Percentiles rank a stretch among this genome's conserved stretches.
Evolutionary conservation across 2,888 invertebrate species (phyloP).

Genomic region (Hyposoter didymator): DNA sequence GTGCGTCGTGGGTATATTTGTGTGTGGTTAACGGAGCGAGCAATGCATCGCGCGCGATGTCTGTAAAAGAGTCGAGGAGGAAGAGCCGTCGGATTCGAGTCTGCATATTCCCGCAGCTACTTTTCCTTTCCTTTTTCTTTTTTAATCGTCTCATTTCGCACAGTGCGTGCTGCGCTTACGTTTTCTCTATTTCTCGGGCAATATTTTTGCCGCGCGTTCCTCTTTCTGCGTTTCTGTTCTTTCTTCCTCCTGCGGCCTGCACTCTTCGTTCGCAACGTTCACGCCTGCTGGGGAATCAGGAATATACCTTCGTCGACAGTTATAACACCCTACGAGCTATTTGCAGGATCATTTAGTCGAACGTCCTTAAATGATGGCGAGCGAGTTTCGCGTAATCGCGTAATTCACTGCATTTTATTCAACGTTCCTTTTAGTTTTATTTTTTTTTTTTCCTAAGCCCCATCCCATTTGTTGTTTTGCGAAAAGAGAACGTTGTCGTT

Average conservation of each 20-base stretch:
- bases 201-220: conserved; percentile 50
- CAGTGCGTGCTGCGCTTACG: conserved; percentile 17
- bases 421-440: not conserved
- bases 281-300: conserved; percentile 43
- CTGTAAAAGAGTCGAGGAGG: conserved; percentile 53
- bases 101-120: conserved; percentile 36
- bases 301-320: conserved; percentile 75
- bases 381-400: conserved; percentile 20
- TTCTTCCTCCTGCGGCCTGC: conserved; percentile 14
- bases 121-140: conserved; percentile 13
- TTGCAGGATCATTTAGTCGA: conserved; percentile 78
- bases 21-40: conserved; percentile 53
- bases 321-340: conserved; percentile 77
- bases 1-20: conserved; percentile 2
- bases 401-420: not conserved
- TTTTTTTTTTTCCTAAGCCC: not conserved
- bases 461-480: not conserved
- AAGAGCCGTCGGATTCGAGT: conserved; percentile 43
- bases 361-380: conserved; percentile 77
- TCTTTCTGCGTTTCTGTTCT: conserved; percentile 45
- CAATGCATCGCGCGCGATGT: conserved; percentile 37
- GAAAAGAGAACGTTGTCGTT: conserved; percentile 71
- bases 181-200: conserved; percentile 54
- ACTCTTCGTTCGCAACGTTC: conserved; percentile 18
- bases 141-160: conserved; percentile 49